Conservation (phyloP, 2,888 invertebrate species). For the Apodemia hepburni region DNA sequence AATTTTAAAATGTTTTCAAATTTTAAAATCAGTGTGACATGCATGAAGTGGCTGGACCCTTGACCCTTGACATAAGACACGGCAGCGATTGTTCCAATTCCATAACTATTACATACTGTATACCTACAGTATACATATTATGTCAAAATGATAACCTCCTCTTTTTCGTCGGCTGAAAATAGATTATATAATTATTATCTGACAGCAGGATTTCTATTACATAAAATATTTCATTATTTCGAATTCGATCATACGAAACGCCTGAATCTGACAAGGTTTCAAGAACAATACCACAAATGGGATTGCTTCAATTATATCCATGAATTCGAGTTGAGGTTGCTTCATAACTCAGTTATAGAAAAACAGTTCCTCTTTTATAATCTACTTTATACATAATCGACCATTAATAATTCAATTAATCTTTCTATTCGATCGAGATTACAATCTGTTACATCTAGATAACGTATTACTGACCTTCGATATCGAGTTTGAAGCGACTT, state of each 20-base stretch:
- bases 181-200: too few species aligned
- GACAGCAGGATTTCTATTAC: too few species aligned
- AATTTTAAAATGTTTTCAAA: too few species aligned
- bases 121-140: too few species aligned
- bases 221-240: background rate
- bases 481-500: background rate
- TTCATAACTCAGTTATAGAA: background rate
- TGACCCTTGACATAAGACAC: too few species aligned
- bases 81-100: too few species aligned
- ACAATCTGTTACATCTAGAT: background rate
- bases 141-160: too few species aligned
- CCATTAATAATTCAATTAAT: background rate
- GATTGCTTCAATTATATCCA: background rate
- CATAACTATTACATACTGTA: too few species aligned
- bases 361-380: background rate
- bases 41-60: too few species aligned
- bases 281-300: background rate
- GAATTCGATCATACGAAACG: background rate
- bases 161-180: too few species aligned
- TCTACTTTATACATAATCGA: background rate
- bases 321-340: background rate
- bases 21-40: too few species aligned
- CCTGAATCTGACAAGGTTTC: background rate
- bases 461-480: background rate
- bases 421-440: background rate